Evolutionary conservation across 2,888 invertebrate species (phyloP), one percentile per base, ranked within the genome.

Genomic region (Reticulitermes lucifugus): DNA sequence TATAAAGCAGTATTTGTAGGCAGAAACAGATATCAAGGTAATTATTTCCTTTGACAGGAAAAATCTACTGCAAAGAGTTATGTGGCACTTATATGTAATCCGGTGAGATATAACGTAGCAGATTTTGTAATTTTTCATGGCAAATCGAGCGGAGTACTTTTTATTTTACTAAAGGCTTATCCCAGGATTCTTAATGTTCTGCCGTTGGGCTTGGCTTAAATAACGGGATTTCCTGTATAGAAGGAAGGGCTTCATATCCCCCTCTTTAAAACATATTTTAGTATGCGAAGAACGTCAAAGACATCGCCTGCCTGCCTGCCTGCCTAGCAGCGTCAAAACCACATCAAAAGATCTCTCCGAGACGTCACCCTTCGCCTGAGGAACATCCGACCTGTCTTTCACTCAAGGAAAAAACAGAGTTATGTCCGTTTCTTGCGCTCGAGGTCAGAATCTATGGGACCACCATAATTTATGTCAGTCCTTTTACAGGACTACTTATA

Each of bases 321-420:
- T 65, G n/a, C 25, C 65, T n/a, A 65, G 55, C 60, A 41, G 80
- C 81, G 81, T 81, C 81, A 81, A 81, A 81, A 81, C 81, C 81
- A 81, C 81, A 81, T 81, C 81, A 81, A 81, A 81, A 81, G 81
- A 81, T 81, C 81, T 70, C 43, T 25, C 21, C 43, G 46, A 70
- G 65, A 41, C 77, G 46, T n/a, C 77, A 51, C 43, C 77, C 77
- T 73, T 25, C 65, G 65, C 65, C 25, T 65, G 65, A 25, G 65
- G n/a, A n/a, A 12, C 65, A 25, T 65, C 65, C n/a, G 2, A n/a
- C 65, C 65, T 25, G 18, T 60, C 60, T 21, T 14, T 60, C 60
- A 60, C 65, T 25, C 25, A 25, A n/a, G 65, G 65, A 12, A 65
- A 65, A 65, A 65, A 65, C 14, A n/a, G 65, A 65, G 65, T 25